Conservation (phyloP, 2,888 invertebrate genomes). For the Oscheius sp. region DNA sequence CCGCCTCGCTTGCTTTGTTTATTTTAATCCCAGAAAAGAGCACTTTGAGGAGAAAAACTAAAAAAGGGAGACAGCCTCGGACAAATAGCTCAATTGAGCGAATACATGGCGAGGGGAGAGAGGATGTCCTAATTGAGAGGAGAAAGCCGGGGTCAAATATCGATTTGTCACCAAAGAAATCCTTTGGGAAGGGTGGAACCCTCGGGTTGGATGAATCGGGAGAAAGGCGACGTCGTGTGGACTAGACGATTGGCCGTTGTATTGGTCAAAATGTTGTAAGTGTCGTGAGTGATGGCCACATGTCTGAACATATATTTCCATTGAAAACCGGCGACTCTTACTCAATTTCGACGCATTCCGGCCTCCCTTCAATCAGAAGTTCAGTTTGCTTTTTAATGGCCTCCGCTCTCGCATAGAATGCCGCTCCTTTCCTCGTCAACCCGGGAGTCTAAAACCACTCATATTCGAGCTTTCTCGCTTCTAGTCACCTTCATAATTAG, state of each 20-base stretch:
- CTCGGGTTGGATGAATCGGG: not conserved
- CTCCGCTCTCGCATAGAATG: not conserved
- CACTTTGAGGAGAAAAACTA: not conserved
- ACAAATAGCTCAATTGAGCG: not conserved
- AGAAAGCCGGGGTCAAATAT: not conserved
- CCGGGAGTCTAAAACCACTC: slow-evolving; percentile 8
- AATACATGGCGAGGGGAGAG: not conserved
- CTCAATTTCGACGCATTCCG: slow-evolving; percentile 7
- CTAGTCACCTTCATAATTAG: not conserved
- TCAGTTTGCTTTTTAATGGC: slow-evolving; percentile 1
- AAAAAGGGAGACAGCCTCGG: not conserved
- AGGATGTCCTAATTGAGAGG: not conserved
- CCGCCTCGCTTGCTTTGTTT: slow-evolving; percentile 28
- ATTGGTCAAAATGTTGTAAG: slow-evolving; percentile 12
- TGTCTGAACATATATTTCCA: not conserved
- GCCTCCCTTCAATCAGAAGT: slow-evolving; percentile 11
- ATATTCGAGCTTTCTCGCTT: not conserved
- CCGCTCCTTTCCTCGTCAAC: not conserved
- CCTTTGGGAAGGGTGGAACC: slow-evolving; percentile 22
- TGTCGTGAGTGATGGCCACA: not conserved
- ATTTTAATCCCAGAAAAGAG: slow-evolving; percentile 34
- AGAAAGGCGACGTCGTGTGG: slow-evolving; percentile 1
- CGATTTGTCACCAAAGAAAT: slow-evolving; percentile 14
- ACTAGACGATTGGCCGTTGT: not conserved
- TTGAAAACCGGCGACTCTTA: not conserved